Evolutionary conservation across 2,113 vertebrate genomes (phyloP).

Genomic region (Mungos mungo): DNA sequence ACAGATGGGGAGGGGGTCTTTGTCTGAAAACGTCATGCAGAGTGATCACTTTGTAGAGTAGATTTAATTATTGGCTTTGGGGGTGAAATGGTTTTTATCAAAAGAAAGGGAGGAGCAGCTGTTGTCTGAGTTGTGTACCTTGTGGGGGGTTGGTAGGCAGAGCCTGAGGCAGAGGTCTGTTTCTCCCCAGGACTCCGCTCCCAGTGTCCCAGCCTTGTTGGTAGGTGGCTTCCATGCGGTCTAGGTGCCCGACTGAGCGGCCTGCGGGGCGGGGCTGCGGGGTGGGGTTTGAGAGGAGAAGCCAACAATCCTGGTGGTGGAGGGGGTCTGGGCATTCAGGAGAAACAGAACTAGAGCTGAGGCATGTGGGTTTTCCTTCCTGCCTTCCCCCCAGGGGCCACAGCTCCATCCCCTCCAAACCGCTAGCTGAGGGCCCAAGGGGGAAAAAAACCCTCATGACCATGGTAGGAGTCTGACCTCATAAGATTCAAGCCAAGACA

Average conservation of each 20-base stretch:
- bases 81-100: not conserved
- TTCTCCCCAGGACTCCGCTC: not conserved
- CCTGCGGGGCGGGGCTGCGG: too few relatives aligned
- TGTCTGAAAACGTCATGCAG: not conserved
- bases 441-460: not conserved
- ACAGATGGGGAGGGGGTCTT: not conserved
- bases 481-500: not conserved
- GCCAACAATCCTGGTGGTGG: not conserved
- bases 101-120: not conserved
- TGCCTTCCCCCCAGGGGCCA: too few relatives aligned
- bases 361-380: not conserved
- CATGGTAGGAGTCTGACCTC: not conserved
- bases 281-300: not conserved
- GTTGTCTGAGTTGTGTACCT: not conserved
- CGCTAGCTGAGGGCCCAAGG: not conserved
- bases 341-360: not conserved
- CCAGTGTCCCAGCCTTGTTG: not conserved
- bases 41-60: not conserved
- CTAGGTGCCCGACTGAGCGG: not conserved
- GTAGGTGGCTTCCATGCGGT: fast-evolving
- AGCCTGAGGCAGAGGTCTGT: not conserved
- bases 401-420: not conserved
- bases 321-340: not conserved
- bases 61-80: not conserved
- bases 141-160: not conserved